Conservation (phyloP, 2,113 vertebrate genomes). For the Oreochromis spilurus region DNA sequence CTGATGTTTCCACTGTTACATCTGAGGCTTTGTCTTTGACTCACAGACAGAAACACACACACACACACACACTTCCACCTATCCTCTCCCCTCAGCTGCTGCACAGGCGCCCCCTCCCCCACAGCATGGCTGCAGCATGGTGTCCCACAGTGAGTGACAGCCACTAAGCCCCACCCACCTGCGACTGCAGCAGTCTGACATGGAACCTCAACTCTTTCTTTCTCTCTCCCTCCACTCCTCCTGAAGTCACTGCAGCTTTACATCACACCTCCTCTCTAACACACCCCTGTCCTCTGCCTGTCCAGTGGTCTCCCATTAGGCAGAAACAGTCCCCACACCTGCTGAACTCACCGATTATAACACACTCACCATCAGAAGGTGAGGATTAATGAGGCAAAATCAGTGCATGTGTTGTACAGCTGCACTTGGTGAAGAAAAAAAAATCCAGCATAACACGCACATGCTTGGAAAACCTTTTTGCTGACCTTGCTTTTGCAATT, state of each 20-base stretch:
- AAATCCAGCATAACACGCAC: background rate
- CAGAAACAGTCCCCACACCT: background rate
- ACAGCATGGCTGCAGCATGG: constrained; percentile 50
- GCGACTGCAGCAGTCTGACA: constrained; percentile 67
- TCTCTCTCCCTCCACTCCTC: background rate
- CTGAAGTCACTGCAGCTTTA: constrained; percentile 54
- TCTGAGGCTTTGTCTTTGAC: background rate
- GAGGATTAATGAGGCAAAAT: background rate
- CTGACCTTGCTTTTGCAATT: background rate
- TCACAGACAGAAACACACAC: background rate
- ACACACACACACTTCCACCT: background rate
- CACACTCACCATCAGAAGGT: background rate
- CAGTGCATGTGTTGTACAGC: background rate
- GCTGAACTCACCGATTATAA: background rate
- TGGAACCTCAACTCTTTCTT: constrained; percentile 18
- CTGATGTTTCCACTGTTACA: constrained; percentile 5
- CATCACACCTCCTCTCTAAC: constrained; percentile 34
- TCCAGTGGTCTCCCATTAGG: constrained; percentile 1
- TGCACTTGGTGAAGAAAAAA: background rate
- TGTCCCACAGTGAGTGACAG: constrained; percentile 47
- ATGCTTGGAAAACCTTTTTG: background rate
- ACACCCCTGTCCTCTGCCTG: constrained; percentile 40
- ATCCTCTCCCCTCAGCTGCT: background rate
- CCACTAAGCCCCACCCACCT: constrained; percentile 45
- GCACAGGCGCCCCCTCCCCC: constrained; percentile 50